These are phyloP conservation scores for Lagorchestes hirsutus DNA, from an alignment of 2,797 vertebrate genomes.

Conservation along the genomic window DNA sequence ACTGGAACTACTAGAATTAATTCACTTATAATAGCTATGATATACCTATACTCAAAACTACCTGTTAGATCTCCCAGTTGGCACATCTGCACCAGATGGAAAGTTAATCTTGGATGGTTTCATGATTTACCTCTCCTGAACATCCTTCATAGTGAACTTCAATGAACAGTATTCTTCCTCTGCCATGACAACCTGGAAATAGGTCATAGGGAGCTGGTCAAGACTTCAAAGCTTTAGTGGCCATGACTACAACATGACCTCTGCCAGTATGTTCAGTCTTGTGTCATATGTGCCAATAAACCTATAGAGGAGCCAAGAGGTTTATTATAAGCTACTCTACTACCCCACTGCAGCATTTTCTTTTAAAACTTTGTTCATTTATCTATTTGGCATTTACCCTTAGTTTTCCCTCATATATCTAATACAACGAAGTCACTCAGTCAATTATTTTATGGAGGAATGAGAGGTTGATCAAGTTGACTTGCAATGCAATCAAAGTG, in stretches of 20 bases:
- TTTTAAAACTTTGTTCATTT: background rate
- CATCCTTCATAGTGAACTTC: background rate
- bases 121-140: background rate
- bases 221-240: background rate
- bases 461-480: background rate
- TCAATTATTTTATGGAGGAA: background rate
- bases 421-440: background rate
- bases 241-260: background rate
- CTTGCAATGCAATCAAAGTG: background rate
- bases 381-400: background rate
- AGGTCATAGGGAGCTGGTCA: background rate
- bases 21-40: background rate
- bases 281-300: background rate
- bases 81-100: background rate
- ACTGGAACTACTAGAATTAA: background rate
- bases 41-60: background rate
- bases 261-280: background rate
- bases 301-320: background rate
- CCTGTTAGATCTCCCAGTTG: background rate
- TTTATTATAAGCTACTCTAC: background rate
- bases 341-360: background rate
- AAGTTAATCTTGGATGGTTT: background rate
- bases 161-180: background rate
- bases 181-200: background rate
- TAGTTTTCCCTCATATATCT: background rate